Base-by-base conservation (phyloP, 2,888 invertebrate genomes). In the Sympetrum striolatum region DNA sequence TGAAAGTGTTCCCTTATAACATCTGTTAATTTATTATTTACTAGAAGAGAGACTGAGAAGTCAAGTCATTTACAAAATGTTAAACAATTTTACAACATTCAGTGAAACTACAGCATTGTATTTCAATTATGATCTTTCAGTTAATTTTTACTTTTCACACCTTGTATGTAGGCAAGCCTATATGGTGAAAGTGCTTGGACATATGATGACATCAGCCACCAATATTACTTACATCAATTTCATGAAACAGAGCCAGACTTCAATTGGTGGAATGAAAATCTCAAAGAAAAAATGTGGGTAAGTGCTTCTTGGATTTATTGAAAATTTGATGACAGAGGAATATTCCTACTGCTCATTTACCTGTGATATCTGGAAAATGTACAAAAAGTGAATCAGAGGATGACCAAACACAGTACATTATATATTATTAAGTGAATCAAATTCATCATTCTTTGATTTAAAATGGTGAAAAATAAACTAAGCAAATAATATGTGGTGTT, bases 221-320 rank as follows among this genome's bases (percentile, higher is more conserved):
- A 86, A 12, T 86, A 86, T 86, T 86, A 86, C 31, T 39, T 86
- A 0, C 86, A 86, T 60, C 86, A 86, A 37, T 86, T 86, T 31
- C 6, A 37, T 8, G 2, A 37, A 64, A 22, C 8, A 14, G 37
- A 86, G n/a, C 86, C 86, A n/a, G 86, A 86, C 37, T 60, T 86
- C 10, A 86, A 86, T 64, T 37, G 25, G 35, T 35, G 60, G 60
- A 86, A 86, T 37, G 60, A 60, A 37, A 60, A 86, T 60, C 22
- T 86, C 12, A 60, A 25, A 4, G n/a, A 64, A 22, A 60, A 86
- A 35, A 6, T 86, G 14, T 37, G 35, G 86, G 86, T 64, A 60
- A 86, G 60, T 82, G 25, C 53, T 18, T 5, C 18, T 53, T 53
- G 15, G 2, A 15, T 0, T 18, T 53, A 53, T 44, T 44, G 6